Conservation (phyloP, 2,113 vertebrate genomes). For the Cygnus buccinator region DNA sequence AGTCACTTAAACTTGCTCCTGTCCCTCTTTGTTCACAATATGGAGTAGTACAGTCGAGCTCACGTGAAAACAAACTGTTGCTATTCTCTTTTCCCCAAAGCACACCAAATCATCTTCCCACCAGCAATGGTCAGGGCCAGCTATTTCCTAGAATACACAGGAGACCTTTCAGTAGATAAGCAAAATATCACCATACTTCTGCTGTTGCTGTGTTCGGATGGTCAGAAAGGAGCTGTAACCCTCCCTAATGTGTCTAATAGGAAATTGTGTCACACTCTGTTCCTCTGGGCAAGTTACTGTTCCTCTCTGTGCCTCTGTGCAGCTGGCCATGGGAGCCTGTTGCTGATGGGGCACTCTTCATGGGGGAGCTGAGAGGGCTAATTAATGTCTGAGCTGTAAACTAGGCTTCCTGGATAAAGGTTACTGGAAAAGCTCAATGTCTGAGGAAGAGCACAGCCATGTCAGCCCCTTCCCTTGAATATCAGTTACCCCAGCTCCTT, state of each 20-base stretch:
- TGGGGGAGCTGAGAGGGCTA: neutral
- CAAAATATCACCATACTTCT: neutral
- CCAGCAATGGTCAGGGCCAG: neutral
- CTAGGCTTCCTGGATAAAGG: neutral
- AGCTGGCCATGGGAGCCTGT: neutral
- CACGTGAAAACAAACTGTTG: accelerated
- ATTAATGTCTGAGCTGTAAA: neutral
- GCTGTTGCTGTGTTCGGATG: neutral
- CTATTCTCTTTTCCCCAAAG: neutral
- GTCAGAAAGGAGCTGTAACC: neutral
- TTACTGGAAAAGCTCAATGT: neutral
- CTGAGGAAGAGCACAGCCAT: neutral
- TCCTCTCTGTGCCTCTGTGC: neutral
- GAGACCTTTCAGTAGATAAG: neutral
- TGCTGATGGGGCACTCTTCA: neutral
- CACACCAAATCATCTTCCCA: neutral
- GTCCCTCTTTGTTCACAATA: neutral
- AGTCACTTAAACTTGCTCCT: neutral
- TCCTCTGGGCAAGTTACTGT: neutral
- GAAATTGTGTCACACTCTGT: neutral
- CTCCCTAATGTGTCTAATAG: neutral
- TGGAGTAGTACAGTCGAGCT: neutral
- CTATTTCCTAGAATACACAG: neutral
- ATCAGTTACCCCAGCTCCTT: neutral
- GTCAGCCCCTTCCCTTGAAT: neutral